Conservation (phyloP, 2,888 invertebrate species). For the Eledone cirrhosa region DNA sequence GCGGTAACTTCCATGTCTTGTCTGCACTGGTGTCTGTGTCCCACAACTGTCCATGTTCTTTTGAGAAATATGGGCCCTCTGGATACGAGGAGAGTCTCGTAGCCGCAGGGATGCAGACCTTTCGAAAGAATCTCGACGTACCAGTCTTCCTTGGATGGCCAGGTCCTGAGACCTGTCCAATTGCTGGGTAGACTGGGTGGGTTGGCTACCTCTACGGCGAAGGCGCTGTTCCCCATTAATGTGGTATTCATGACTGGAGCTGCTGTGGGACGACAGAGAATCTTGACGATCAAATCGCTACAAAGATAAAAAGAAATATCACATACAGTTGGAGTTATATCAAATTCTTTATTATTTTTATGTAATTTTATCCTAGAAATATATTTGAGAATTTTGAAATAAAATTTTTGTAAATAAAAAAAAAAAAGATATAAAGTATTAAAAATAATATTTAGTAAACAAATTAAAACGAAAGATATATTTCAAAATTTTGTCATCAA, state of each 20-base stretch:
- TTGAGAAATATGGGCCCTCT: constrained; percentile 37
- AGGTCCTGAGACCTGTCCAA: constrained; percentile 49
- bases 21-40: constrained; percentile 23
- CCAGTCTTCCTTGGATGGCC: constrained; percentile 35
- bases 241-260: constrained; percentile 53
- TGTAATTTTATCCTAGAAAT: too few relatives aligned
- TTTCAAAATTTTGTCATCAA: too few relatives aligned
- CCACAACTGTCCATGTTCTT: constrained; percentile 26
- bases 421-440: too few relatives aligned
- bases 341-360: too few relatives aligned
- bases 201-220: constrained; percentile 58
- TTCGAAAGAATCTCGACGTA: constrained; percentile 56
- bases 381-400: too few relatives aligned
- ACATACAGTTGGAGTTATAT: too few relatives aligned
- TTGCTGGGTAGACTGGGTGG: constrained; percentile 51
- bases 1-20: constrained; percentile 28
- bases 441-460: too few relatives aligned
- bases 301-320: constrained; percentile 31
- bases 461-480: too few relatives aligned
- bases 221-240: constrained; percentile 32
- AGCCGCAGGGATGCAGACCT: constrained; percentile 41
- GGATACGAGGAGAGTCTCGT: constrained; percentile 54
- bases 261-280: constrained; percentile 57
- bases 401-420: too few relatives aligned
- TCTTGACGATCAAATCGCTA: constrained; percentile 64